These are phyloP conservation scores for Notothenia rossii DNA, from an alignment of 2,113 vertebrate genomes.

Conservation along the genomic window DNA sequence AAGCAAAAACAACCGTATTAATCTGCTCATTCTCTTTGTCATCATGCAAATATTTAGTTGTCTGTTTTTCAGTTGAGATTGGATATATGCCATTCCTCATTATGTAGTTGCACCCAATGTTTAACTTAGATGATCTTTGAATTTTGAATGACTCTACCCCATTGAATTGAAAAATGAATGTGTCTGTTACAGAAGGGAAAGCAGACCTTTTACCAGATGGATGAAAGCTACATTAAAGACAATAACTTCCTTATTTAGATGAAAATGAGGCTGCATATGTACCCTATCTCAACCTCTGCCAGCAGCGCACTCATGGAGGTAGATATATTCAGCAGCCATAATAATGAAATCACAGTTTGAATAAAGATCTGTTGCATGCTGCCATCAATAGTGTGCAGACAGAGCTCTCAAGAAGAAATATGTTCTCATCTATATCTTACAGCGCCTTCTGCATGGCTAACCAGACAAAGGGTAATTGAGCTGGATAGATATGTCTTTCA, in stretches of 20 bases:
- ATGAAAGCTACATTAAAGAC: conserved; percentile 35
- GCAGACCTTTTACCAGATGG: background rate
- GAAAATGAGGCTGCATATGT: conserved; percentile 12
- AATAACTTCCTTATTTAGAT: conserved; percentile 16
- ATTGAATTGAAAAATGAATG: background rate
- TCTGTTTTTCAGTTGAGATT: background rate
- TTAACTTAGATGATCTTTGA: background rate
- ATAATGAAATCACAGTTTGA: conserved; percentile 46
- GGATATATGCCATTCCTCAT: conserved; percentile 9
- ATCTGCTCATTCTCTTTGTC: conserved; percentile 19
- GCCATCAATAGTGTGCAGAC: conserved; percentile 15
- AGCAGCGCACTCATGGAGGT: conserved; percentile 14
- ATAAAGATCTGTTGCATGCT: conserved; percentile 43
- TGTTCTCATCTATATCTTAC: conserved; percentile 59
- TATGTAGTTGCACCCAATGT: background rate
- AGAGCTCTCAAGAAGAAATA: conserved; percentile 47
- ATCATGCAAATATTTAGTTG: background rate
- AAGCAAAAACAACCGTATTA: conserved; percentile 27
- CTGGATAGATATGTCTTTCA: conserved; percentile 70
- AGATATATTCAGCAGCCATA: conserved; percentile 27
- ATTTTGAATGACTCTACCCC: background rate
- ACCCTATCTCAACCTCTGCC: conserved; percentile 6
- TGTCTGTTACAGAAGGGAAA: background rate
- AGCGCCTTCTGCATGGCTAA: conserved; percentile 63
- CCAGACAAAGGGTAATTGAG: conserved; percentile 71